Evolutionary conservation across 2,113 vertebrate species (phyloP), one percentile per base, ranked within the genome.

Genomic region (Baryphthengus martii): DNA sequence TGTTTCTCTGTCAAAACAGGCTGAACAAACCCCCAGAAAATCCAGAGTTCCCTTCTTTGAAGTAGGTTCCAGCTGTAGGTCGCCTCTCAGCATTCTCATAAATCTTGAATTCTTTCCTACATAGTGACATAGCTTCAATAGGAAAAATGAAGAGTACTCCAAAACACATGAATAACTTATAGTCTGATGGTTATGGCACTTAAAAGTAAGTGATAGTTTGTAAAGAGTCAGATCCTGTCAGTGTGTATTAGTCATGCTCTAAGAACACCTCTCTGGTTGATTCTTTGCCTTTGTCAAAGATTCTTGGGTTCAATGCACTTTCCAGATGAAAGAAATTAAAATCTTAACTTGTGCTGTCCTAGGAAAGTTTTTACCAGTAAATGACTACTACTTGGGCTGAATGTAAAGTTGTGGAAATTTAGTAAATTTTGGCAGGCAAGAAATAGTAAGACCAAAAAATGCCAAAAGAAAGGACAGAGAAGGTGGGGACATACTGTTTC

Each of bases 161-260:
- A 86, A 86, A 93, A 88, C 42, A 58, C 29, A 96, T 92, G 11
- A 96, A 95, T 95, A 94, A 95, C 83, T 84, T 86, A 92, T 6
- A 84, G 26, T 23, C 35, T 94, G 76, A 74, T 3, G n/a, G 82
- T 88, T 94, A 80, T 55, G 50, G 88, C 90, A 89, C 94, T 95
- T 94, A 90, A 84, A 94, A 90, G 44, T 93, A 97, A 95, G 72
- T 50, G 83, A 95, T 96, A 90, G 79, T 90, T 88, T 92, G 78
- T 92, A 94, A 81, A 81, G 73, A 91, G 50, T 80, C 72, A 50
- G 59, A 62, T 92, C 79, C 52, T 97, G 92, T 93, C 94, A 84
- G 55, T 63, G 47, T 40, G 12, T 53, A 47, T 97, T 92, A 95
- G 94, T 88, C 79, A 96, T 84, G 90, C 63, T 84, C 33, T 47